Evolutionary conservation across 1,140 invertebrate genomes (phyloP).

Genomic region (Ladona fulva): DNA sequence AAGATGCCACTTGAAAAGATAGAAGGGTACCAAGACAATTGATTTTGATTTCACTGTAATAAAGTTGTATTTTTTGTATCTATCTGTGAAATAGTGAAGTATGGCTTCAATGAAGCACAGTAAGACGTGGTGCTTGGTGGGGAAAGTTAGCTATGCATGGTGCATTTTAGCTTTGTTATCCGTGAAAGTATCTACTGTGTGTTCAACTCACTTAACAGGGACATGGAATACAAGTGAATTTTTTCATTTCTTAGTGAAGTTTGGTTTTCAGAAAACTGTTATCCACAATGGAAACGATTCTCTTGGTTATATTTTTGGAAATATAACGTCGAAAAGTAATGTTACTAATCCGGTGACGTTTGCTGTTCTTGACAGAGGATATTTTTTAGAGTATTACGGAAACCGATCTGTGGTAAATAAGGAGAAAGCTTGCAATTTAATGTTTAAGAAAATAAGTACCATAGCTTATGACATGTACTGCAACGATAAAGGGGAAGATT

Average conservation of each 20-base stretch:
- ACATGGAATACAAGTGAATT: constrained; percentile 63
- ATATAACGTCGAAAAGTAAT: constrained; percentile 64
- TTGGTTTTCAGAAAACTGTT: constrained; percentile 95
- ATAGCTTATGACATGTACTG: constrained; percentile 79
- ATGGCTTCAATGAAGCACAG: background rate
- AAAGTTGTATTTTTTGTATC: background rate
- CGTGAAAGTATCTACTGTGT: background rate
- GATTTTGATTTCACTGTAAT: background rate
- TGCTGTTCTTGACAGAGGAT: constrained; percentile 74
- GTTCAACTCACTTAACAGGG: constrained; percentile 47
- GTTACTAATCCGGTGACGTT: constrained; percentile 65
- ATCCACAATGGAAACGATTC: constrained; percentile 66
- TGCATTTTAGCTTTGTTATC: background rate
- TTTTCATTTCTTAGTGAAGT: constrained; percentile 87
- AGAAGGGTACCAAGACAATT: background rate
- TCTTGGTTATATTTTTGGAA: constrained; percentile 91
- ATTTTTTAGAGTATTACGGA: constrained; percentile 82
- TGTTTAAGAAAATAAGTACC: constrained; percentile 75
- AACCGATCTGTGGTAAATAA: constrained; percentile 54
- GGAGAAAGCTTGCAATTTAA: constrained; percentile 60
- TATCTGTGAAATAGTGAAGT: background rate
- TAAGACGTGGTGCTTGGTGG: background rate
- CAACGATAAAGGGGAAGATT: constrained; percentile 72
- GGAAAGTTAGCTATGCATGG: background rate
- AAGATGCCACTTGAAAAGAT: background rate